Evolutionary conservation across 2,113 vertebrate species (phyloP), one percentile per base, ranked within the genome.

Genomic region (Acrocephalus kingi): DNA sequence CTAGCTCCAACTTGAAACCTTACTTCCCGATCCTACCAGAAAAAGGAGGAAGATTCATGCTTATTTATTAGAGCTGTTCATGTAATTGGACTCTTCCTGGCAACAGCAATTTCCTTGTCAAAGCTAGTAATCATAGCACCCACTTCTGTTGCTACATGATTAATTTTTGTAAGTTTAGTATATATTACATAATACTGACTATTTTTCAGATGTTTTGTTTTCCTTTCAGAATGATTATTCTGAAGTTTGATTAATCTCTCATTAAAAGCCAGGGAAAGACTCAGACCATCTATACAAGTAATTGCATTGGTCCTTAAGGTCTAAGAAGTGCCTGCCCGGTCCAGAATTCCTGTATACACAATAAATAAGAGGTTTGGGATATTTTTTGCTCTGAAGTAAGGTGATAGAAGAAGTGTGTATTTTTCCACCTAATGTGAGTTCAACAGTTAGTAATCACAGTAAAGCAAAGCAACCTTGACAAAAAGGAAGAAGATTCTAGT

Each of bases 401-500:
- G 41, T 2, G 0, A 45, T 2, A 75, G n/a, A n/a, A 82, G n/a
- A 45, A 84, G 13, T 43, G 37, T 49, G 9, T 39, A 63, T 54
- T 93, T 72, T 41, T 66, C n/a, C 14, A 45, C 31, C 33, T 93
- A 71, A 87, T 54, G 43, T 45, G 30, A 89, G 48, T 56, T 73
- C 27, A 69, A 86, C 7, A 46, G 54, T 62, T 76, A 93, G 71
- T 52, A 72, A 55, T 25, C 31, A 9, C 18, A 61, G 14, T 76
- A 68, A 83, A 96, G 73, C 17, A 11, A 84, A 89, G 20, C 43
- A 33, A 59, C 59, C 19, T 71, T 62, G 85, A 69, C 43, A 63
- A 88, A 90, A 96, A 33, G 24, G 22, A 94, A 83, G 27, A 69
- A n/a, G 13, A 95, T 67, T 89, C 73, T 16, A 96, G 63, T 75